Evolutionary conservation across 23 tunicate genomes (phyloP).

Genomic region (Botrylloides violaceus): DNA sequence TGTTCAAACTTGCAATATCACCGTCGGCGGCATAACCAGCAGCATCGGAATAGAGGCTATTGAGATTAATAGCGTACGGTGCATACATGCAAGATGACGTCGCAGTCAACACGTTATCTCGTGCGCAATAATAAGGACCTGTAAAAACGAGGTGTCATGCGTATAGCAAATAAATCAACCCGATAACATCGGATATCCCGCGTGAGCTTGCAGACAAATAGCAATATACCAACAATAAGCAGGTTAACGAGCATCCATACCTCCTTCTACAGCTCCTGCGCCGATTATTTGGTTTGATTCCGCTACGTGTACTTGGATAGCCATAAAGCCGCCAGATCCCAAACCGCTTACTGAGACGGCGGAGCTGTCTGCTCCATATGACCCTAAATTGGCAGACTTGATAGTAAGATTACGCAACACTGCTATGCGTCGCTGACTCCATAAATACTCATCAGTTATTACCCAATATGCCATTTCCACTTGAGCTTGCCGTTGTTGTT

Average conservation of each 20-base stretch:
- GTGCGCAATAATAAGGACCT: conserved; percentile 27
- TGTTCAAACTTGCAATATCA: conserved; percentile 9
- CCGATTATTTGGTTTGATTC: conserved; percentile 16
- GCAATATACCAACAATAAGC: neutral
- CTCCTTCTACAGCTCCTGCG: conserved; percentile 24
- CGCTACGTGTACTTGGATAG: conserved; percentile 21
- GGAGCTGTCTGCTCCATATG: conserved; percentile 5
- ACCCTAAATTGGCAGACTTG: neutral
- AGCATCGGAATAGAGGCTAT: neutral
- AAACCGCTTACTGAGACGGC: conserved; percentile 25
- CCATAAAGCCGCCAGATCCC: conserved; percentile 22
- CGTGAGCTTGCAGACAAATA: neutral
- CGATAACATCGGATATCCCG: neutral
- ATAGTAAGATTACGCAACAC: too few species aligned
- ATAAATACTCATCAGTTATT: too few species aligned
- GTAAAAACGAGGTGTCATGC: neutral
- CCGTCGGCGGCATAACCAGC: neutral
- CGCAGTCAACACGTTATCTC: neutral
- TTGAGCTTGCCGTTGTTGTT: neutral
- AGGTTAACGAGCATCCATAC: too few species aligned
- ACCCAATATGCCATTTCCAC: neutral
- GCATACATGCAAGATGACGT: conserved; percentile 20
- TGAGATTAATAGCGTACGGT: conserved; percentile 14
- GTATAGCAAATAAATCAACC: neutral
- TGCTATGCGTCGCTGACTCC: too few species aligned